phyloP scores from a whole-genome alignment of 2,797 vertebrate species.

The Chiroxiphia lanceolata region DNA sequence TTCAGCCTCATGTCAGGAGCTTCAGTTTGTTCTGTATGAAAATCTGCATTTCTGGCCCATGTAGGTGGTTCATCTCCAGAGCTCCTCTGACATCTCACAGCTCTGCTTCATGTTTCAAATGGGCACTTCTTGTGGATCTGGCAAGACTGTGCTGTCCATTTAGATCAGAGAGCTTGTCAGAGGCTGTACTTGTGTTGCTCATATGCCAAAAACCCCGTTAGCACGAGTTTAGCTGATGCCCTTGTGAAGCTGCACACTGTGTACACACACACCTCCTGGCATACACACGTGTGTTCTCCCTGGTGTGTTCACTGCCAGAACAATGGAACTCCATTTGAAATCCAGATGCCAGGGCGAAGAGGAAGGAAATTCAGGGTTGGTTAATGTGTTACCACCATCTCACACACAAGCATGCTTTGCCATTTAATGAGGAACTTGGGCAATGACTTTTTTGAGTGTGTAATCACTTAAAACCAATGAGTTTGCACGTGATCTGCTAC shows the following conservation, averaged over 20 bases:
- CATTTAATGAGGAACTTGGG: background rate
- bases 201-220: background rate
- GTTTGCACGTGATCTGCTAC: background rate
- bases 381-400: background rate
- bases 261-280: rapidly evolving
- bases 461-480: background rate
- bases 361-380: background rate
- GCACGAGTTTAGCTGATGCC: background rate
- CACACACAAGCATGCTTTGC: background rate
- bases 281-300: rapidly evolving
- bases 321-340: background rate
- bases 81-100: background rate
- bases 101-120: background rate
- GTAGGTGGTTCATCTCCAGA: background rate
- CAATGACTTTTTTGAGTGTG: background rate
- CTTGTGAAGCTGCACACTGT: background rate
- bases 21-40: background rate
- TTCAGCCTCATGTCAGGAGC: rapidly evolving
- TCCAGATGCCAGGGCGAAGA: background rate
- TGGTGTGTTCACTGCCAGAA: background rate
- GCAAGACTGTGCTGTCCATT: background rate
- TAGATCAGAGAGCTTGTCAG: background rate
- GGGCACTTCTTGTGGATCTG: background rate
- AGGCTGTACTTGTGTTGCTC: background rate
- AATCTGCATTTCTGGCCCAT: background rate